Conservation (phyloP, 2,888 invertebrate genomes). For the Lysandra bellargus region DNA sequence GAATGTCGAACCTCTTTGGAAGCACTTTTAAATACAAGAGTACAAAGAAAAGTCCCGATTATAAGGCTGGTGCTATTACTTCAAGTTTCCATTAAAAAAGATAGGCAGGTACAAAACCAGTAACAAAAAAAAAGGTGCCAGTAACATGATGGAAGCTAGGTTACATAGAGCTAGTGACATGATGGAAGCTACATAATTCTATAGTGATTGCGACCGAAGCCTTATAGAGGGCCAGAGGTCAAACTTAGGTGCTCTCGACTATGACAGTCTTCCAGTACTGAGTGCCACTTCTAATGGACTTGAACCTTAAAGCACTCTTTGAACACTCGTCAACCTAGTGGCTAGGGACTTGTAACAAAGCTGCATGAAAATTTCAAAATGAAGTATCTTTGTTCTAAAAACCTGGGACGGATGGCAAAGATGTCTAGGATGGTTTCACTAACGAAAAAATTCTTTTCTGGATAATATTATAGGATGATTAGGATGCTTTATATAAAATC, state of each 20-base stretch:
- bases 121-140: too few species aligned
- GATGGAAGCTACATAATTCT: background rate
- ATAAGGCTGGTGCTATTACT: too few species aligned
- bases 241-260: background rate
- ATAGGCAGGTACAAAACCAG: background rate
- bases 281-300: slow-evolving; percentile 9
- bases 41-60: too few species aligned
- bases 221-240: slow-evolving; percentile 20
- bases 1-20: too few species aligned
- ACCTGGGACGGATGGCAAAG: too few species aligned
- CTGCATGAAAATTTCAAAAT: background rate
- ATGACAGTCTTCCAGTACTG: slow-evolving; percentile 6
- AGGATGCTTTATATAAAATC: too few species aligned
- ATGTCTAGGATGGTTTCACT: too few species aligned
- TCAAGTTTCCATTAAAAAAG: background rate
- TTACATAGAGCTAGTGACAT: background rate
- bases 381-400: background rate
- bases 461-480: too few species aligned
- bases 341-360: background rate
- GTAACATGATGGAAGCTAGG: too few species aligned
- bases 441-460: too few species aligned
- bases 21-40: too few species aligned
- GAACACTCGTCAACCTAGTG: background rate
- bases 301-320: slow-evolving; percentile 11
- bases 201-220: background rate